phyloP scores from a whole-genome alignment of 2,797 vertebrate genomes.

The Ctenopoma multispine region DNA sequence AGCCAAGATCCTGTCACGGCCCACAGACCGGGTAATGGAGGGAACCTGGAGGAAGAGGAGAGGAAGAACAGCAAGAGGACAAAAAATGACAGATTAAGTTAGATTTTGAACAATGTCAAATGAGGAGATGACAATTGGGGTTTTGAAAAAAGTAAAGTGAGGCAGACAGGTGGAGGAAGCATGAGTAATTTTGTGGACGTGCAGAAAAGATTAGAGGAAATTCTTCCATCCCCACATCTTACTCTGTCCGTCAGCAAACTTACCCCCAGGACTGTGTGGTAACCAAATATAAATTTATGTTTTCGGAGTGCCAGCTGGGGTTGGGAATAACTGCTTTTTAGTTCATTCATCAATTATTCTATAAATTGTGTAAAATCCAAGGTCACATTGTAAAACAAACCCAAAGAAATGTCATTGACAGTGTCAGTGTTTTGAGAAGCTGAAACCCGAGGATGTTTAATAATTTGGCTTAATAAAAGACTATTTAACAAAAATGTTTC shows the following conservation, averaged over 20 bases:
- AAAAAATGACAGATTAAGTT: conserved; percentile 57
- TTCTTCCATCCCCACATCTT: conserved; percentile 24
- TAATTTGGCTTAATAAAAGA: neutral
- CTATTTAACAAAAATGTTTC: neutral
- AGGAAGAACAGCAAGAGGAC: conserved; percentile 34
- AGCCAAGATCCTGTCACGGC: conserved; percentile 84
- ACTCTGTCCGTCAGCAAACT: conserved; percentile 8
- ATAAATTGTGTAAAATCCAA: neutral
- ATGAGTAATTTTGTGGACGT: conserved; percentile 52
- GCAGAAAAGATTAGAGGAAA: conserved; percentile 47
- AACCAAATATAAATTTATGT: too few species aligned
- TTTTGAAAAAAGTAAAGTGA: neutral
- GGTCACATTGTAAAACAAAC: too few species aligned
- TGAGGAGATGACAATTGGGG: conserved; percentile 22
- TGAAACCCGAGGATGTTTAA: too few species aligned
- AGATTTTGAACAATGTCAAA: conserved; percentile 51
- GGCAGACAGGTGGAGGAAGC: conserved; percentile 48
- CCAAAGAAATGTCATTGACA: neutral
- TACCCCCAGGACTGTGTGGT: neutral
- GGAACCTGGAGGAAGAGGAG: conserved; percentile 80
- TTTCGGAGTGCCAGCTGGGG: too few species aligned
- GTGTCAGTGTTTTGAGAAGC: neutral
- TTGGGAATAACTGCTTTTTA: too few species aligned
- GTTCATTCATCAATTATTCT: neutral
- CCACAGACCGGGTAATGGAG: conserved; percentile 85